Base-by-base conservation (phyloP, 2,888 invertebrate genomes). In the Agrypnus murinus region DNA sequence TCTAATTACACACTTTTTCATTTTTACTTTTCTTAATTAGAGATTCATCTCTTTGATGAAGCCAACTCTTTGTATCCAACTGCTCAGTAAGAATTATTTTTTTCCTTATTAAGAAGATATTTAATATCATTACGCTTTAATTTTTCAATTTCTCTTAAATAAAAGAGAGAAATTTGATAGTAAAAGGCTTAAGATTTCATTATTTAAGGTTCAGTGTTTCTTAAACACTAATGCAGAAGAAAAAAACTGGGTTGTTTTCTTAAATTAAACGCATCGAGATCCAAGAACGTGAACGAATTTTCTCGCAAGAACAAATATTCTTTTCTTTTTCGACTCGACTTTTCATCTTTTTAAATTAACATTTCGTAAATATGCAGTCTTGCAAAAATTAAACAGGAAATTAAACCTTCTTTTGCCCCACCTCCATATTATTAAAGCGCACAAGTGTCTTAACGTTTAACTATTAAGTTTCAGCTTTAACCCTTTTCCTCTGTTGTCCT, bases 301-400 rank as follows among this genome's bases (percentile, higher is more conserved):
- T 17, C 57, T 57, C 19, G 38, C 38, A 17, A 58, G 19, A 43
- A 25, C n/a, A 31, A 31, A 12, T 14, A 40, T 38, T 25, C 40
- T 43, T 40, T 43, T 43, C 15, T 34, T 14, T 15, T 36, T 36
- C 6, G 34, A 9, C 14, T 14, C 8, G 8, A 38, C 10, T 9
- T 38, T 58, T 58, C 31, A 31, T 43, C 12, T 12, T 53, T 17
- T n/a, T 43, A 53, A 43, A 53, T 43, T 19, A 53, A 64, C 38
- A 53, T 31, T 53, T 58, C 32, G 58, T 36, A 58, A 58, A 58
- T 43, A 58, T 31, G 58, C 4, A n/a, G n/a, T 58, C 58, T 5
- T 43, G 58, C 5, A 31, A 14, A 14, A 43, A 58, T 65, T 65
- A 65, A 57, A 57, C 65, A 58, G 65, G 58, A 65, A 45, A 65